Base-by-base conservation (phyloP, 2,113 vertebrate species). In the Ictalurus furcatus region DNA sequence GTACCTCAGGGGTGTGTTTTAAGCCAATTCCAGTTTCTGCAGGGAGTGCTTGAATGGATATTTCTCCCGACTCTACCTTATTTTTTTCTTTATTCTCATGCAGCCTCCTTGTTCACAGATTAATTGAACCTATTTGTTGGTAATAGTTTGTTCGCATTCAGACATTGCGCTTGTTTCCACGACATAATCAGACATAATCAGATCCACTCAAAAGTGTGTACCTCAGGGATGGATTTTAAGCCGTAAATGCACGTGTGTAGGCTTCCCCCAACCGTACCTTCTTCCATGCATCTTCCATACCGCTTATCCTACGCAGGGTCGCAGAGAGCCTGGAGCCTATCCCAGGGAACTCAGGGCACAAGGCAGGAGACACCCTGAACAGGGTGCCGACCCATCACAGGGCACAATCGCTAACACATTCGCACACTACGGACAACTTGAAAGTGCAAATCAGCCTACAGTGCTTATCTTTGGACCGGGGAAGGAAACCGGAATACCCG, bases 1-100 rank as follows among this genome's bases (percentile, higher is more conserved):
- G 28, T 88, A 80, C 83, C 82, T 81, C 86, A 85, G n/a, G 52
- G 86, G 54, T 69, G 40, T 81, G 86, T 80, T 90, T 78, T 69
- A 7, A 3, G 78, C 37, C 14, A 23, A 12, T 16, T 44, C 28
- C 23, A 7, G 30, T 69, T 67, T 86, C 13, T 7, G 28, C 3
- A 30, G 48, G 2, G 23, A 58, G n/a, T 14, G 30, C 54, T 44
- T 37, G 40, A 30, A 34, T 28, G 23, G 2, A 71, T 67, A 54
- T n/a, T 48, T 61, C 7, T 30, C 9, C 30, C 1, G 30, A 17
- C 28, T 74, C 8, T 8, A 21, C 16, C 17, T 83, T 14, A 14
- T 14, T 52, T 52, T 52, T 52, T 17, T 21, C 5, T 73, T 54
- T 52, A 13, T 78, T 25, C 23, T 52, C 11, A 82, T 21, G 16